phyloP scores from a whole-genome alignment of 2,888 invertebrate species.

The Adela reaumurella region DNA sequence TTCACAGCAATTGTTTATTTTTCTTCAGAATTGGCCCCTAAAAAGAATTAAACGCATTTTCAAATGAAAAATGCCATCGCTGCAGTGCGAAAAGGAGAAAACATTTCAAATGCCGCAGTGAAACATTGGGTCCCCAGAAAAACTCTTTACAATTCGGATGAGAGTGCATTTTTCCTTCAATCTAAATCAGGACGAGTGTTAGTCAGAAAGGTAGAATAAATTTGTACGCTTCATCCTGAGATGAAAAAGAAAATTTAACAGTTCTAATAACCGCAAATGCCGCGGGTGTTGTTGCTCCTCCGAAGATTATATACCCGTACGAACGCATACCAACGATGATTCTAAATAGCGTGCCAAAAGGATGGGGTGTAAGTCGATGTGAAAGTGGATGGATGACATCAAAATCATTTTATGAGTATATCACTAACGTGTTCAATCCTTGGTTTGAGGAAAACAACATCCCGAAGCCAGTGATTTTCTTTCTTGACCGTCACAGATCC shows the following conservation, averaged over 20 bases:
- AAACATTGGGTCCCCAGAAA: background rate
- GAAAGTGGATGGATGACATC: constrained; percentile 5
- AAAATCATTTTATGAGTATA: constrained; percentile 3
- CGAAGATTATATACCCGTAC: constrained; percentile 13
- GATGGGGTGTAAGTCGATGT: constrained; percentile 3
- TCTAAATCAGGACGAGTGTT: constrained; percentile 22
- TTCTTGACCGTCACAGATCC: constrained; percentile 8
- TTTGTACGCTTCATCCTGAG: constrained; percentile 14
- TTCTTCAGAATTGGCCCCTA: background rate
- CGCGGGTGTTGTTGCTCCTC: constrained; percentile 13
- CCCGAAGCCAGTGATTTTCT: constrained; percentile 3
- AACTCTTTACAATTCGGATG: constrained; percentile 19
- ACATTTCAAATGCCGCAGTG: background rate
- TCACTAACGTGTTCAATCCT: constrained; percentile 3
- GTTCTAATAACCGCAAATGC: constrained; percentile 15
- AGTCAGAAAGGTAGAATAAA: constrained; percentile 18
- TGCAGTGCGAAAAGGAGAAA: too few relatives aligned
- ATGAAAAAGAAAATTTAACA: constrained; percentile 17
- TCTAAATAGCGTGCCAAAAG: constrained; percentile 1
- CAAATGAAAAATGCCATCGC: too few relatives aligned
- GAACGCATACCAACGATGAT: constrained; percentile 9
- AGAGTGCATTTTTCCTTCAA: constrained; percentile 22
- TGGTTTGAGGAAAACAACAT: constrained; percentile 5
- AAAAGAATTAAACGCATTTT: background rate
- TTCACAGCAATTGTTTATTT: too few relatives aligned